phyloP scores from a whole-genome alignment of 2,888 invertebrate genomes.

The Stenoptilia bipunctidactyla region DNA sequence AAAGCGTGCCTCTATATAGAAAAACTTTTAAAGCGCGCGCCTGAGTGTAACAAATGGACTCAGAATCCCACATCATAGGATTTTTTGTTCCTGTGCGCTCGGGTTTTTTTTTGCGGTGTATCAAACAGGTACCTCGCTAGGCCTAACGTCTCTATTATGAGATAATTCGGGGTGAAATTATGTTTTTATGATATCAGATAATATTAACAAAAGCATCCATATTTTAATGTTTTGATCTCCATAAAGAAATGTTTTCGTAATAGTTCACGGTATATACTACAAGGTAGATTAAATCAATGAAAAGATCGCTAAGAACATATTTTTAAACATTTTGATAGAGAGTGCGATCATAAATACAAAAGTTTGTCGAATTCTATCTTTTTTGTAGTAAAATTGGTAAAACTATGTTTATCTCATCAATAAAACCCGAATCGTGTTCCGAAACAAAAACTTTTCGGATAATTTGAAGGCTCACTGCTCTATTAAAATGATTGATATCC shows the following conservation, averaged over 20 bases:
- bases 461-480: neutral
- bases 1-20: neutral
- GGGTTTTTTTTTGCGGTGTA: constrained; percentile 13
- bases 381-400: too few species aligned
- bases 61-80: neutral
- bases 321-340: too few species aligned
- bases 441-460: neutral
- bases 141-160: constrained; percentile 43
- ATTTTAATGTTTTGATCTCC: constrained; percentile 3
- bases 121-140: constrained; percentile 2
- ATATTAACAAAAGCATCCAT: constrained; percentile 14
- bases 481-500: constrained; percentile 20
- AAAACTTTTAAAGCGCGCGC: neutral
- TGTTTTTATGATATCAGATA: constrained; percentile 29
- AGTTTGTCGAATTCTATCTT: too few species aligned
- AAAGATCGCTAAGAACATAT: too few species aligned
- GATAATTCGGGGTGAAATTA: constrained; percentile 36
- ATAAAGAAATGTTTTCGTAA: too few species aligned
- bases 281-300: too few species aligned
- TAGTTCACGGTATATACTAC: too few species aligned
- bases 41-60: neutral
- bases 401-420: too few species aligned
- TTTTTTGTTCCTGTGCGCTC: neutral
- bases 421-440: neutral
- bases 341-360: too few species aligned